phyloP scores from a whole-genome alignment of 2,113 vertebrate species.

The Cairina moschata region DNA sequence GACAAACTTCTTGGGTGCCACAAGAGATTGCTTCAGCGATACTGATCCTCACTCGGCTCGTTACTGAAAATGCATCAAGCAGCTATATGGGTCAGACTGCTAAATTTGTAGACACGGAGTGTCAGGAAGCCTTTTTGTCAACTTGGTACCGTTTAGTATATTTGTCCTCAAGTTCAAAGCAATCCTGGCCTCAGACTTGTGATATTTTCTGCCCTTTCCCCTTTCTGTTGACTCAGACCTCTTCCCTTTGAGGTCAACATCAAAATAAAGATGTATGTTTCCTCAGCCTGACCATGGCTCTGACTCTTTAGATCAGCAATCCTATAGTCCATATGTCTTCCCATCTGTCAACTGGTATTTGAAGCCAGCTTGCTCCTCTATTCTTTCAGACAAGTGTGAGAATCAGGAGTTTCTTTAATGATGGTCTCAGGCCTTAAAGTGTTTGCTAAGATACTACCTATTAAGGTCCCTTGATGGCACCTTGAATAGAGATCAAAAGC shows the following conservation, averaged over 20 bases:
- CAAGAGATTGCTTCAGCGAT: constrained; percentile 41
- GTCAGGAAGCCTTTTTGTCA: constrained; percentile 72
- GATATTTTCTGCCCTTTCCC: constrained; percentile 73
- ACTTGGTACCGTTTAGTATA: constrained; percentile 34
- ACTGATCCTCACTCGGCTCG: constrained; percentile 16
- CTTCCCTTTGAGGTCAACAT: constrained; percentile 75
- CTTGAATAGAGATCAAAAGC: constrained; percentile 76
- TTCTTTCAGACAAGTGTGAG: constrained; percentile 76
- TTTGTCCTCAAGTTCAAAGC: constrained; percentile 75
- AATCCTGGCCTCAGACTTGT: constrained; percentile 48
- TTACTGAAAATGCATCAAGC: constrained; percentile 53
- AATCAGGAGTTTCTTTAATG: constrained; percentile 64
- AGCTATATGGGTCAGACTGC: constrained; percentile 59
- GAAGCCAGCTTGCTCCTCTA: constrained; percentile 66
- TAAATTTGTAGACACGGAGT: constrained; percentile 56
- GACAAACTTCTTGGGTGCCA: constrained; percentile 49
- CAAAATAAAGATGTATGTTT: constrained; percentile 75
- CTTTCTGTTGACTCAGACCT: constrained; percentile 67
- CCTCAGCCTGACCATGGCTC: constrained; percentile 65
- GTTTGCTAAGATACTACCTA: constrained; percentile 53
- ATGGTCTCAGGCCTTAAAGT: constrained; percentile 51
- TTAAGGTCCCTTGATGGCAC: constrained; percentile 69
- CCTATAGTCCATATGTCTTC: constrained; percentile 73
- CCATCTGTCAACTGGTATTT: constrained; percentile 73
- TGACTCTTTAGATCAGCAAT: constrained; percentile 72